These are phyloP conservation scores for Pseudoatta argentina DNA, from an alignment of 1,140 invertebrate genomes.

Conservation along the genomic window DNA sequence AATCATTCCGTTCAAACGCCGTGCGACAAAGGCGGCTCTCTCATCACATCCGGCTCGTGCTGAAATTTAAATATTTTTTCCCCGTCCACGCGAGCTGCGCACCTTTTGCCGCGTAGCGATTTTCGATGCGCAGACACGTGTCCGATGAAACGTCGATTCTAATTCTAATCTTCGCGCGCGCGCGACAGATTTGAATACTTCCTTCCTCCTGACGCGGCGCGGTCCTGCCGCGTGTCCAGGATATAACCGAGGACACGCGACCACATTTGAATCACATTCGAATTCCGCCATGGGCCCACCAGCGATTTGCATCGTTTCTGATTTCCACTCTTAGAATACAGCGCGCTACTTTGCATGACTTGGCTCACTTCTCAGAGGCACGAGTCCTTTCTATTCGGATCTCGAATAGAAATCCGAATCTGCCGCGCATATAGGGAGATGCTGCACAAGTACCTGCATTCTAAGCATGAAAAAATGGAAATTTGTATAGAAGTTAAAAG, in stretches of 20 bases:
- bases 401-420: neutral
- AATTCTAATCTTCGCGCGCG: conserved; percentile 80
- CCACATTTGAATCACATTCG: conserved; percentile 79
- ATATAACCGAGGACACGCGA: conserved; percentile 79
- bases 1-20: conserved; percentile 64
- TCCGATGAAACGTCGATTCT: conserved; percentile 79
- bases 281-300: conserved; percentile 68
- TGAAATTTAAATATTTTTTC: conserved; percentile 79
- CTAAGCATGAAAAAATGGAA: conserved; percentile 10
- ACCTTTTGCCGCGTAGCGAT: conserved; percentile 54
- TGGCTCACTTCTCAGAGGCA: conserved; percentile 48
- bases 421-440: conserved; percentile 4
- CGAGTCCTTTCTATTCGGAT: conserved; percentile 30
- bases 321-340: conserved; percentile 54
- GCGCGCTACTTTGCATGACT: conserved; percentile 66
- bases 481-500: neutral
- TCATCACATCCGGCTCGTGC: conserved; percentile 77
- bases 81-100: conserved; percentile 56
- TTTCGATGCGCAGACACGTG: conserved; percentile 79
- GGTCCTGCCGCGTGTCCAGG: conserved; percentile 49
- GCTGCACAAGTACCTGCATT: conserved; percentile 38
- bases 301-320: conserved; percentile 79
- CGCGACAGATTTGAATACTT: conserved; percentile 77
- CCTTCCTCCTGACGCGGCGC: conserved; percentile 38
- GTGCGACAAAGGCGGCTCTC: conserved; percentile 56